Evolutionary conservation across 2,113 vertebrate genomes (phyloP).

Genomic region (Ailurus styani): DNA sequence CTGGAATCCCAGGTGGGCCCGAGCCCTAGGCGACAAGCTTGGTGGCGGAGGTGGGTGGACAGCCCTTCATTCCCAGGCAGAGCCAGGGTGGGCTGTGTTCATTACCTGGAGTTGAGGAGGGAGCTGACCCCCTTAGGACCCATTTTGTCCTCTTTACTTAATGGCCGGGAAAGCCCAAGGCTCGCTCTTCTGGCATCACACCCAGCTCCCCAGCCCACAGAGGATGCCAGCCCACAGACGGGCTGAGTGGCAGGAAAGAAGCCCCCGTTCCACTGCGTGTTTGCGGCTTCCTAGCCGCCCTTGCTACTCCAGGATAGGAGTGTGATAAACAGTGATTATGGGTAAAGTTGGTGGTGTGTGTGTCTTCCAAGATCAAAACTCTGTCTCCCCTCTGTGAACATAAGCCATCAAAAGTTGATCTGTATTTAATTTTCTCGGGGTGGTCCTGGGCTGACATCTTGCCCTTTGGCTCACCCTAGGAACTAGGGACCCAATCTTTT

Average conservation of each 20-base stretch:
- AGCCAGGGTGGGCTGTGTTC: neutral
- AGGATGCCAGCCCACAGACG: neutral
- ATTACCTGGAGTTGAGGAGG: neutral
- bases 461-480: slow-evolving; percentile 38
- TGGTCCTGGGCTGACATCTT: slow-evolving; percentile 63
- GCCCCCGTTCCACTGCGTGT: neutral
- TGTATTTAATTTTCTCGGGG: slow-evolving; percentile 67
- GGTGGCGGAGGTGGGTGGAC: neutral
- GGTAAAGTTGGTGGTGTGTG: slow-evolving; percentile 11
- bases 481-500: slow-evolving; percentile 51
- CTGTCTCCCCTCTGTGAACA: neutral
- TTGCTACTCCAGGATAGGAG: neutral
- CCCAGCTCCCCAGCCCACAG: neutral
- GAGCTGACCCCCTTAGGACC: neutral
- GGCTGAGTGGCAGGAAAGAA: neutral
- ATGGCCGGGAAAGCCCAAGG: neutral
- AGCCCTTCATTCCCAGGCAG: too few species aligned
- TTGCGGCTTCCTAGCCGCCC: neutral
- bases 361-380: slow-evolving; percentile 57
- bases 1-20: neutral
- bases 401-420: slow-evolving; percentile 20
- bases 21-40: neutral
- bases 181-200: neutral
- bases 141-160: neutral
- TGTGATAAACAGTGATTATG: slow-evolving; percentile 21